A percentile compares a stretch with the other conserved stretches of the same genome.
Evolutionary conservation across 2,113 vertebrate species (phyloP).

Genomic region (Sardina pilchardus): DNA sequence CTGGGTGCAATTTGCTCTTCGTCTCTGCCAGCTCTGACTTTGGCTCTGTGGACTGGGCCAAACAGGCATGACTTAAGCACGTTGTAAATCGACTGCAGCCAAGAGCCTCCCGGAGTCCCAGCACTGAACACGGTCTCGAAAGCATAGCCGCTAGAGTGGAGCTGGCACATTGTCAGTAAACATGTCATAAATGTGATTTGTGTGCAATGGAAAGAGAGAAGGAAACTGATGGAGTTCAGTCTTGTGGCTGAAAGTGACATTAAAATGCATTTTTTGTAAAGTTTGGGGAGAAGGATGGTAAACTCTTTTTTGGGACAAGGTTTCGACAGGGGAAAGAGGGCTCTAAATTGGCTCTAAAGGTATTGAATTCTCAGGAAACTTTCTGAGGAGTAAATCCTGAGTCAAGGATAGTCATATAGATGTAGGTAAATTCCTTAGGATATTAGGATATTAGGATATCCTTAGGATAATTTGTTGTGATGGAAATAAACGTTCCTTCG

Average conservation of each 20-base stretch:
- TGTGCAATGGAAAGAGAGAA: conserved; percentile 6
- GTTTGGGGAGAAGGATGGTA: neutral
- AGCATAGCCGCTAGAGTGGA: neutral
- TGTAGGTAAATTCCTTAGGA: neutral
- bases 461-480: neutral
- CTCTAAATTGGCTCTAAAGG: neutral
- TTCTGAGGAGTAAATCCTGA: neutral
- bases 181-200: neutral
- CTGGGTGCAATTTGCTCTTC: neutral
- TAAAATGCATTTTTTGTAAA: neutral
- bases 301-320: conserved; percentile 5
- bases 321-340: neutral
- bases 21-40: neutral
- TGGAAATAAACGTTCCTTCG: conserved; percentile 23
- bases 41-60: neutral
- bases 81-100: neutral
- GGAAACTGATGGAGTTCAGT: neutral
- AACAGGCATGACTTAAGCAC: neutral
- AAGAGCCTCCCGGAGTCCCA: neutral
- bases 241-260: neutral
- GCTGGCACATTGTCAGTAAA: neutral
- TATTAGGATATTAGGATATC: too few relatives aligned
- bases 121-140: neutral
- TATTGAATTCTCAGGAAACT: neutral
- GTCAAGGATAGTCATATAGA: neutral